Base-by-base conservation (phyloP, 2,888 invertebrate genomes). In the Aethes cnicana region DNA sequence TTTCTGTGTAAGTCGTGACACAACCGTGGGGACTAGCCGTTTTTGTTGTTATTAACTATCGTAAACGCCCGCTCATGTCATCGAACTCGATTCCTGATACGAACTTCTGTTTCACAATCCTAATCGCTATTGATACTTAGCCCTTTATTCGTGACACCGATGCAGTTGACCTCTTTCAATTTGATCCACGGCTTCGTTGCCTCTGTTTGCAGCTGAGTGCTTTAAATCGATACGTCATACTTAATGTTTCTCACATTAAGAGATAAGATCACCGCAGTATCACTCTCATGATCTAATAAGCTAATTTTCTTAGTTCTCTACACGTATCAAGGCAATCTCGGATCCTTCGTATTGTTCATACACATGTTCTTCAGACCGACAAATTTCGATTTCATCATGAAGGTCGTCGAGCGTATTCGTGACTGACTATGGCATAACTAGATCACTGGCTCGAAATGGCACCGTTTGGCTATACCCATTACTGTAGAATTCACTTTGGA, bases 1-100 rank as follows among this genome's bases (percentile, higher is more conserved):
- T 80, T 74, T 74, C 72, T 74, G 66, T 78, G 69, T 76, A 73
- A 84, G 73, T 84, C 82, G 82, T 85, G 84, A 81, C 76, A 77
- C 66, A 70, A 74, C 64, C 76, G 76, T 77, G 77, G 77, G 73
- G 75, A 78, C 77, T 64, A 54, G 64, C 63, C 64, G 66, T 65
- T 70, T 68, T 68, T 64, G 60, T 65, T 63, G 76, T 72, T 76
- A 74, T 68, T 66, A 68, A 68, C 65, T 68, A 64, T 62, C 57
- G 66, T 69, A 66, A 69, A 72, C 64, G 39, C 37, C 25, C 12
- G 33, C 64, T 68, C 63, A 68, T 73, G 74, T 74, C 74, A 67
- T 68, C 63, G 64, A 64, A 62, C 65, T 57, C 53, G 47, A 56
- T 66, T 66, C 58, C 58, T 58, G 55, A 54, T 55, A 55, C 53